Base-by-base conservation (phyloP, 2,888 invertebrate genomes). In the Quadroppia sp. region DNA sequence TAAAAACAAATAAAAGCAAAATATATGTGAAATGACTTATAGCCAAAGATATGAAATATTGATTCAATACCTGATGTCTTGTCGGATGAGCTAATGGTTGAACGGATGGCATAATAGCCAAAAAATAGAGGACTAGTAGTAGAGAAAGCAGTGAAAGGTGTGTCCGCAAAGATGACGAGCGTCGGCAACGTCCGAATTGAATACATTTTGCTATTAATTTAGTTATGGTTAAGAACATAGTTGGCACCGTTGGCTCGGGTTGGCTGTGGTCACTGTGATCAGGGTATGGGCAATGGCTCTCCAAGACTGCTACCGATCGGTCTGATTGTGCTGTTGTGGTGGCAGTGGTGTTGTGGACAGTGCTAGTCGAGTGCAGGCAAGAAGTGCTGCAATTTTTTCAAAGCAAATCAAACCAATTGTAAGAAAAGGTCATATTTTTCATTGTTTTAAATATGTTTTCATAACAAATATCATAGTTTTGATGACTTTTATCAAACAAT, bases 121-220 rank as follows among this genome's bases (percentile, higher is more conserved):
- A 64, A 48, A 73, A 25, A 30, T 69, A 64, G 64, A 73, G 64
- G 73, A 73, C 73, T 73, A 73, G 73, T 73, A 69, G 20, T 40
- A 73, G 11, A 13, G 48, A 69, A 36, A 73, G 64, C 32, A 20
- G 73, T 67, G 20, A n/a, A 32, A 32, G 32, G 40, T 40, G 20
- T 36, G 36, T 23, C 40, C 7, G 17, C 67, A 23, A 4, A 1
- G 17, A 67, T 36, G 36, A 67, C 42, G n/a, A 20, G 40, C 67
- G 67, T 6, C 40, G 36, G 67, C 40, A 40, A 23, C 67, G 40
- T 67, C 67, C 67, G 25, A 40, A 40, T 23, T 40, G 67, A 67
- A 67, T 40, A 13, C 67, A 67, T 67, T 40, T 36, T 40, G 0
- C 23, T 32, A 67, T 67, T 67, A 67, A 67, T 67, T 67, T 20